Evolutionary conservation across 2,888 invertebrate species (phyloP).

Genomic region (Dryobota labecula): DNA sequence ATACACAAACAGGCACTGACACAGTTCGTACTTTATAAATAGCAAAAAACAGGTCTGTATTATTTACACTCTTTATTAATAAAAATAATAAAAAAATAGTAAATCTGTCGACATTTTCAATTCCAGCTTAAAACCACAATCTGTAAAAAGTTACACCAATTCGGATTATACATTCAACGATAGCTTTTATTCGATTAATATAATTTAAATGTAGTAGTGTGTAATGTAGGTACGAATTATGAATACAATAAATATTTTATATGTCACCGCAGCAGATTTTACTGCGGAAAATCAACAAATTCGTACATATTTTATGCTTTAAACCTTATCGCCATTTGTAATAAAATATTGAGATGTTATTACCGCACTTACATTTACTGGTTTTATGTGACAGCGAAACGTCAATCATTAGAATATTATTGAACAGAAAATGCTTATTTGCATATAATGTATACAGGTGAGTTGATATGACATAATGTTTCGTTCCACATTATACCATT

Average conservation of each 20-base stretch:
- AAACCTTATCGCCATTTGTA: constrained; percentile 42
- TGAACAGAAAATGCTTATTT: too few relatives aligned
- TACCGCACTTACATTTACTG: constrained; percentile 8
- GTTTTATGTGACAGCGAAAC: constrained; percentile 6
- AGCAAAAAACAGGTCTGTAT: neutral
- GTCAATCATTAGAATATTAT: too few relatives aligned
- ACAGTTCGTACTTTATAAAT: too few relatives aligned
- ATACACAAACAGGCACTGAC: neutral
- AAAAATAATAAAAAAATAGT: neutral
- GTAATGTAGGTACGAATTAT: too few relatives aligned
- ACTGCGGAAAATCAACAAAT: constrained; percentile 41
- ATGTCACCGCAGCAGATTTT: constrained; percentile 29
- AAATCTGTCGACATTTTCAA: constrained; percentile 2
- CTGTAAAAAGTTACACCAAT: constrained; percentile 15
- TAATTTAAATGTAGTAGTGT: constrained; percentile 40
- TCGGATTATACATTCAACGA: constrained; percentile 27
- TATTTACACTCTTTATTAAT: too few relatives aligned
- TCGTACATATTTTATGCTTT: constrained; percentile 34
- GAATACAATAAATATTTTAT: constrained; percentile 56
- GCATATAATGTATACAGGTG: too few relatives aligned
- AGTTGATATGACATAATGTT: too few relatives aligned
- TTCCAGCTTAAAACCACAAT: neutral
- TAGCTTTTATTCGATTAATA: constrained; percentile 41
- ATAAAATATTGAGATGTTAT: constrained; percentile 43
- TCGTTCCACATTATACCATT: too few relatives aligned